A percentile compares a stretch with the other conserved stretches of the same genome.
These are phyloP conservation scores for Cyclophora punctaria DNA, from an alignment of 2,888 invertebrate species.

Conservation along the genomic window DNA sequence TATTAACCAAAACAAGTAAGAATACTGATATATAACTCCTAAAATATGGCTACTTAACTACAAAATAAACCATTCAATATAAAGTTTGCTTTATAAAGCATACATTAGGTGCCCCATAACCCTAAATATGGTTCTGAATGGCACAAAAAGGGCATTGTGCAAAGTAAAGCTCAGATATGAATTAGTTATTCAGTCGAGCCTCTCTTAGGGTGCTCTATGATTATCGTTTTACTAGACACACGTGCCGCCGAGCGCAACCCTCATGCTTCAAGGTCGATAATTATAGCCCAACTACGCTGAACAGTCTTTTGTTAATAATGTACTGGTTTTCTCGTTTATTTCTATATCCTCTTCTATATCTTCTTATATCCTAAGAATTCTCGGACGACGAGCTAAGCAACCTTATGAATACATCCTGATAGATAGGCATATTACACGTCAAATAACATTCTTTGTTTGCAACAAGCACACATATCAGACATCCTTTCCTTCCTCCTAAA, in stretches of 20 bases:
- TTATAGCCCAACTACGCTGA: conserved; percentile 37
- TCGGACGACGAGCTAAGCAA: not conserved
- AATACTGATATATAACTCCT: too few relatives aligned
- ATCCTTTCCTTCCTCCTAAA: conserved; percentile 13
- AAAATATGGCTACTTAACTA: too few relatives aligned
- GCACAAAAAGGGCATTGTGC: conserved; percentile 57
- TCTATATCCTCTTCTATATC: conserved; percentile 19
- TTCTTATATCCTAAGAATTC: too few relatives aligned
- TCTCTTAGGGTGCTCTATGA: conserved; percentile 70
- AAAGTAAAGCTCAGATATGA: conserved; percentile 64
- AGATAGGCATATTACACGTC: conserved; percentile 6
- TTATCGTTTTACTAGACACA: conserved; percentile 65
- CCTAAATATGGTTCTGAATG: conserved; percentile 40
- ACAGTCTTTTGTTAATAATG: conserved; percentile 41
- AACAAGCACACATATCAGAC: conserved; percentile 1
- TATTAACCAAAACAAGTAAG: too few relatives aligned
- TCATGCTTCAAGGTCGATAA: conserved; percentile 64
- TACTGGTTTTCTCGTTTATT: conserved; percentile 32
- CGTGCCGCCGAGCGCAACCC: conserved; percentile 60
- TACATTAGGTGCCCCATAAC: not conserved
- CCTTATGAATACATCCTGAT: conserved; percentile 11
- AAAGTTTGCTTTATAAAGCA: too few relatives aligned
- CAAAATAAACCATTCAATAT: too few relatives aligned
- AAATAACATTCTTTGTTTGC: conserved; percentile 15
- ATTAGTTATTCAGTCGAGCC: conserved; percentile 72